These are phyloP conservation scores for Saccostrea cuccullata DNA, from an alignment of 1,140 invertebrate genomes.

Conservation along the genomic window DNA sequence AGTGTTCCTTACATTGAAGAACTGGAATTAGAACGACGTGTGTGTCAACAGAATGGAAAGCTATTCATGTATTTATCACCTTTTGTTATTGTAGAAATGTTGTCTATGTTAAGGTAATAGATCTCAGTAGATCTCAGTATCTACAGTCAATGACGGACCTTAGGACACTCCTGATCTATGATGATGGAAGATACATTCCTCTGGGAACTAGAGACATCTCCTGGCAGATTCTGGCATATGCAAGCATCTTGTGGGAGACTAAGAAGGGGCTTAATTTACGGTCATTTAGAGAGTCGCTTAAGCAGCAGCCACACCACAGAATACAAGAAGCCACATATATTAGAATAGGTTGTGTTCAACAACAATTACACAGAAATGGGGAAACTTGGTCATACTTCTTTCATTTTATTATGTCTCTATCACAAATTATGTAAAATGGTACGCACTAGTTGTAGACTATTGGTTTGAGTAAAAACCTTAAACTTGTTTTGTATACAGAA, in stretches of 20 bases:
- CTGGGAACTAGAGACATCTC: background rate
- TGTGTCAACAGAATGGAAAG: background rate
- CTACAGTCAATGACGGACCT: slow-evolving; percentile 1
- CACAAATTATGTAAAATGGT: no score
- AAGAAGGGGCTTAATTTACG: background rate
- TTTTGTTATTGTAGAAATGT: background rate
- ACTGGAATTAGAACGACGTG: background rate
- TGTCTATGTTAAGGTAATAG: background rate
- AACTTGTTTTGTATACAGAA: no score
- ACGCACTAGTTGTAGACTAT: no score
- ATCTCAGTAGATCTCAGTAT: background rate
- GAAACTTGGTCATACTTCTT: no score
- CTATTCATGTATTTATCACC: background rate
- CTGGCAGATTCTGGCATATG: background rate
- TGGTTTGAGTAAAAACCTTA: no score
- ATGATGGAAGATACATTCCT: background rate
- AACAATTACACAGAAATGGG: no score
- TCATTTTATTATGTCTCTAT: no score
- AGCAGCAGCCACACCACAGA: background rate
- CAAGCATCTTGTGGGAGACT: background rate
- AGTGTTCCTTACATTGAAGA: background rate
- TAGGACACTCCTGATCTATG: background rate
- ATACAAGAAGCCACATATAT: background rate
- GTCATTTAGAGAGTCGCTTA: background rate
- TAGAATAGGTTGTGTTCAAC: background rate